phyloP scores from a whole-genome alignment of 2,113 vertebrate species.

The Deroptyus accipitrinus region DNA sequence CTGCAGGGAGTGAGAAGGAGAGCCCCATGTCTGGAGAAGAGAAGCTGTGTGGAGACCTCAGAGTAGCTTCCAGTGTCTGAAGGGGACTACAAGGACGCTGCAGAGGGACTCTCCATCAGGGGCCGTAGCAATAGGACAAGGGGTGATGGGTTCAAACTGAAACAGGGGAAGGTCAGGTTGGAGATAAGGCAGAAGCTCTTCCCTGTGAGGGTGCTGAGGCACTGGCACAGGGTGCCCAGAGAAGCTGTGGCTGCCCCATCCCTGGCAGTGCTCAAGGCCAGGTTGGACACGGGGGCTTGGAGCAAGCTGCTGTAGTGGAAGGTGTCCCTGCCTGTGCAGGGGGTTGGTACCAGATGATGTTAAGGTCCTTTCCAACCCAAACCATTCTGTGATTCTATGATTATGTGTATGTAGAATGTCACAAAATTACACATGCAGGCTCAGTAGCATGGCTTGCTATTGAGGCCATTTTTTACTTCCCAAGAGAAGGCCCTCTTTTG shows the following conservation, averaged over 20 bases:
- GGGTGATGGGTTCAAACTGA: too few relatives aligned
- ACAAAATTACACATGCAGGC: rapidly evolving
- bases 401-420: neutral
- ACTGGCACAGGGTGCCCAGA: too few relatives aligned
- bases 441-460: rapidly evolving
- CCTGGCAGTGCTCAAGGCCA: too few relatives aligned
- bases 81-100: neutral
- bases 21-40: neutral
- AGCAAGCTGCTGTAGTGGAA: neutral
- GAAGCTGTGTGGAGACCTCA: neutral
- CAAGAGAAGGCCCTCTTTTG: neutral
- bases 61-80: neutral
- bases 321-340: neutral
- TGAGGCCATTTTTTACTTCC: neutral
- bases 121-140: neutral
- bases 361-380: neutral
- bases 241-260: too few relatives aligned
- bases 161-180: too few relatives aligned
- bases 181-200: too few relatives aligned
- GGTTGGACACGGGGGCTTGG: neutral
- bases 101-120: neutral
- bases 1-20: neutral
- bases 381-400: neutral
- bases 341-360: neutral
- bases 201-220: too few relatives aligned